Evolutionary conservation across 2,888 invertebrate genomes (phyloP), one percentile per base, ranked within the genome.

Genomic region (Limnephilus marmoratus): DNA sequence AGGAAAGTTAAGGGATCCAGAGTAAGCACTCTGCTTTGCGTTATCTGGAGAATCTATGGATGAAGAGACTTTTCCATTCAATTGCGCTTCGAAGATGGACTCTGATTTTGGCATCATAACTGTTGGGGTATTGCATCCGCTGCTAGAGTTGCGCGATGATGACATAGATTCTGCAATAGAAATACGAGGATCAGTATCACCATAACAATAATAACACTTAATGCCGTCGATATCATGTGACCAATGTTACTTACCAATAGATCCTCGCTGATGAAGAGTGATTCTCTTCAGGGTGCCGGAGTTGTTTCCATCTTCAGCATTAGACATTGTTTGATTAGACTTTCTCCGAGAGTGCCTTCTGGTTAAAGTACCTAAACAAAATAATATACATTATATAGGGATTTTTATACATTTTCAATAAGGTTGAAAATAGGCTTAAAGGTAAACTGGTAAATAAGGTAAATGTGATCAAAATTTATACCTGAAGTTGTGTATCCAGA

Each of bases 311-410:
- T 95, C 96, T 93, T 95, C 93, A 4, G 93, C 85, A 41, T 81
- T 92, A 31, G 49, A 49, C 49, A 49, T 49, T 49, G 93, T 85
- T 90, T 93, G 93, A 81, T 93, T 93, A 49, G 94, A 93, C 81
- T 96, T 92, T 95, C 96, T 45, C 95, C 94, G 83, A 96, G 96
- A 95, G 95, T 97, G 96, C 96, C 98, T 96, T 94, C 98, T 95
- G 94, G 97, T 96, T 53, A 97, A 94, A 5, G 97, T 97, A 9
- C 95, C 96, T 0, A 68, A 83, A 90, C 13, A 18, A 45, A 41
- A 53, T 4, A 68, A 68, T 7, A 2, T 68, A 68, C 7, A 24
- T 24, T 24, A 68, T 24, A 68, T 12, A 45, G 45, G 9, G 24
- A 0, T 24, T 7, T 24, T 24, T 24, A 68, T 9, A 24, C 24